Base-by-base conservation (phyloP, 92 coral and sea anemone genomes). In the Phenganax stokvisi region DNA sequence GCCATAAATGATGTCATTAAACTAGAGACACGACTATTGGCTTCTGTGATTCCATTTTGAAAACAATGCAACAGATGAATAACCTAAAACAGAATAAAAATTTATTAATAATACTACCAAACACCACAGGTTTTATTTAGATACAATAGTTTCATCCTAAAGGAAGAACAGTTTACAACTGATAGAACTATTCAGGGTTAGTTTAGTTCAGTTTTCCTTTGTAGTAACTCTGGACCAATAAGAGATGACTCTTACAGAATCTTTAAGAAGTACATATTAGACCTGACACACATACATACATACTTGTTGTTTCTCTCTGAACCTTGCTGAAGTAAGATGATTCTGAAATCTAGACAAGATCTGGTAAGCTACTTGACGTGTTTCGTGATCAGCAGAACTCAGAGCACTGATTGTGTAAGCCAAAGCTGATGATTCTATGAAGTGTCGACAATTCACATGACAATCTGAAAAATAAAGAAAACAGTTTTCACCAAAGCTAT, bases 301-400 rank as follows among this genome's bases (percentile, higher is more conserved):
- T 68, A 89, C 98, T 93, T 93, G 98, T 67, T 89, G 90, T 66
- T 87, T 87, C 85, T 91, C 97, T 61, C 85, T 86, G 81, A 91
- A 93, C 44, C 91, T 84, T 6, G 97, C 89, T 10, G 85, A 88
- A 31, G 89, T 92, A 78, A 93, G 82, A 83, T 93, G 98, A 54
- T 82, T 47, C 28, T 79, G 65, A 73, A 81, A 91, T 54, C 98
- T 89, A 27, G 90, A 77, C 56, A 94, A 89, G 84, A 94, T 92
- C 85, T 90, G 97, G 89, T 91, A 87, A 29, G 97, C 98, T 3
- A 96, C 94, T 72, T 92, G 89, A 68, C 98, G 97, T 90, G 92
- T 83, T 88, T 81, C 91, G 51, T 66, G 61, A 74, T 89, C 92
- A 85, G 87, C 88, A 88, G 97, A 92, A 31, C 97, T 89, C 84